Evolutionary conservation across 2,888 invertebrate genomes (phyloP), one percentile per base, ranked within the genome.

Genomic region (Antitype chi): DNA sequence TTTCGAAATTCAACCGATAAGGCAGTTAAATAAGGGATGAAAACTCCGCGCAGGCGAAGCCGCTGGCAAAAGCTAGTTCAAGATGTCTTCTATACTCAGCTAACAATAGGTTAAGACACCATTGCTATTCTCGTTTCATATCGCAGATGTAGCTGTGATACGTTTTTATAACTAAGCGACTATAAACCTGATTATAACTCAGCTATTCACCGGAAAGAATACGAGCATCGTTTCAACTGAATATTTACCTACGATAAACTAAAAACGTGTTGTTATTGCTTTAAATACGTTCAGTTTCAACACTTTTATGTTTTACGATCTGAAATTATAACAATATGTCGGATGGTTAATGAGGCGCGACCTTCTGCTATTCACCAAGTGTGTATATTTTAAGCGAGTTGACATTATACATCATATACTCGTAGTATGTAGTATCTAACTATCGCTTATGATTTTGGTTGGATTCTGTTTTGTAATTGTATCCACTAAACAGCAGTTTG

Each of bases 171-270:
- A 90, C 90, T 90, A 87, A 88, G 87, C 89, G 88, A 89, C 91
- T 91, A 91, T 92, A 93, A 93, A 93, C 88, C 90, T 88, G 88
- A 89, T 86, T 92, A 90, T 91, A 92, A 91, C 92, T 90, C 89
- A 82, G 87, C 86, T 90, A 90, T 90, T 90, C 86, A 89, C 85
- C 86, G 87, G 89, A 91, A 92, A 92, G 91, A 92, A 92, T 91
- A 92, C 89, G 87, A 91, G 89, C 82, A 88, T 76, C 84, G 88
- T 90, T 91, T 89, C 87, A 88, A 91, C 89, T 91, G 92, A 93
- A 93, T 91, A 90, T 93, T 94, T 92, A 92, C 90, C 82, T 82
- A 88, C 89, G 89, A 84, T 87, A 84, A 86, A 89, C 87, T 88
- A 87, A 89, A 92, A 93, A 90, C 88, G 87, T 88, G 84, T 85